phyloP scores from a whole-genome alignment of 2,113 vertebrate genomes.

The Diphyllodes magnificus region DNA sequence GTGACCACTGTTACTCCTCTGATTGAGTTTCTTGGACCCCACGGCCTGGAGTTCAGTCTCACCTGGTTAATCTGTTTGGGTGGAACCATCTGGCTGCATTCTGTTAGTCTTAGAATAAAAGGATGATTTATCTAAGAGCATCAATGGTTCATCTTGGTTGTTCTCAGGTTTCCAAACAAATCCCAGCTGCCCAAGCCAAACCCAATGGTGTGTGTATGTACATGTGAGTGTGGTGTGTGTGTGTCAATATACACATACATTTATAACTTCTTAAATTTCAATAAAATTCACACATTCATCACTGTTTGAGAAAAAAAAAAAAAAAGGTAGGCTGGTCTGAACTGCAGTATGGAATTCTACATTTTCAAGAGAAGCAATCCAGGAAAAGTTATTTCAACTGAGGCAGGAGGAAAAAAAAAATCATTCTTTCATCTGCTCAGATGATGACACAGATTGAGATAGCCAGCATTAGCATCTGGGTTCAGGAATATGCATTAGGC shows the following conservation, averaged over 20 bases:
- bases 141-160: background rate
- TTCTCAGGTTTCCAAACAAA: background rate
- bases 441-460: background rate
- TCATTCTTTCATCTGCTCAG: background rate
- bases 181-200: background rate
- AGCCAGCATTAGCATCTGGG: background rate
- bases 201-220: background rate
- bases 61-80: background rate
- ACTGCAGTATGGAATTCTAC: background rate
- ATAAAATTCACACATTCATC: background rate
- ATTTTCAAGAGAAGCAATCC: background rate
- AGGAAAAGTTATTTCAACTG: background rate
- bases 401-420: background rate
- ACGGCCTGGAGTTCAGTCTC: background rate
- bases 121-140: background rate
- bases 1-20: background rate
- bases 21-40: background rate
- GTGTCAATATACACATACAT: background rate
- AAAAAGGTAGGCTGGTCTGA: background rate
- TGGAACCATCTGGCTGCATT: background rate
- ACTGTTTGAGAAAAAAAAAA: background rate
- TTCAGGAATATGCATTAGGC: background rate
- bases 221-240: background rate
- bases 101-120: background rate
- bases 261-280: background rate